Evolutionary conservation across 1,140 invertebrate species (phyloP), one percentile per base, ranked within the genome.

Genomic region (Bicyclus anynana): DNA sequence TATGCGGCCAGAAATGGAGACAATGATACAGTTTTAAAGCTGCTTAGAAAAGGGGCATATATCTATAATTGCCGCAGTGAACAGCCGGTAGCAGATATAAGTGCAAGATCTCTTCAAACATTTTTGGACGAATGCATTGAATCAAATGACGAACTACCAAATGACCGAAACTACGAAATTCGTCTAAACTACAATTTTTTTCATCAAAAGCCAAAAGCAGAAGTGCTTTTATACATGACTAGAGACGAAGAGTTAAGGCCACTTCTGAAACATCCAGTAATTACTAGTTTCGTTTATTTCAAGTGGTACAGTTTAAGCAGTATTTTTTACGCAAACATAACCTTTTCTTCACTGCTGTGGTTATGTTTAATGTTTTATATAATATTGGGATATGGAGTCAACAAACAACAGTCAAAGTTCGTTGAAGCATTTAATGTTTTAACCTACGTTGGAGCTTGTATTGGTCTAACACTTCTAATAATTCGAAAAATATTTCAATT

Each of bases 301-400:
- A 96, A 96, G 80, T 96, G 95, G 94, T 91, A 93, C 69, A 89
- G 92, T 53, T 93, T 96, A 55, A 91, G 93, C 21, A 90, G 91
- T n/a, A 86, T 95, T 7, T 94, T 95, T 66, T 93, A 92, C 50
- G 79, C 91, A 1, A 95, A 96, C 77, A 91, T 95, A 18, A 70
- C 91, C 2, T 91, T 95, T 61, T 96, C 95, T 76, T 75, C 93
- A 0, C 59, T 93, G 0, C 94, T 95, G 71, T 94, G 93, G 72
- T 53, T 92, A 1, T 87, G 93, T 16, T 84, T 95, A 35, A 92
- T 93, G 44, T 59, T 85, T 0, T 94, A 94, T 60, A 93, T 94
- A 13, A 80, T 94, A 48, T 75, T 91, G 0, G 86, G 90, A 20
- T 92, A 92, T 65, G 89, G 82, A 35, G 84, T 80, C 10, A 65